Base-by-base conservation (phyloP, 2,797 vertebrate genomes). In the Hydrocynus forskahlii region DNA sequence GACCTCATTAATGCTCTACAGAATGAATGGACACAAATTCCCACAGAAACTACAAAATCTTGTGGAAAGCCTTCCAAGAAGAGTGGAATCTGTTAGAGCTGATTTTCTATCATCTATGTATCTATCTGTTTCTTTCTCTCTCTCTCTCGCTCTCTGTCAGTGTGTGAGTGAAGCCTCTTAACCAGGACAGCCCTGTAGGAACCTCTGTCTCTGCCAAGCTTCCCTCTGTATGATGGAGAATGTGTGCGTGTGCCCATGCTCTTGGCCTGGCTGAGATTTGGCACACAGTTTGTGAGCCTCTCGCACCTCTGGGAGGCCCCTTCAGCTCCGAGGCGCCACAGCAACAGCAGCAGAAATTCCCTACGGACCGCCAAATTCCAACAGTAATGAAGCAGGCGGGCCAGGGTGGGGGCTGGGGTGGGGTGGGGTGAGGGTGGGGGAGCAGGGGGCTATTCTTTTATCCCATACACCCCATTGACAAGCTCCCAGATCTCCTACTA, bases 211-310 rank as follows among this genome's bases (percentile, higher is more conserved):
- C 40, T 69, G 67, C 67, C 43, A 69, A 8, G n/a, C 19, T 23
- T 54, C 72, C 57, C 62, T 43, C 64, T 59, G 14, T 29, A 60
- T 12, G 21, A 19, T 10, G 13, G 62, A 45, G 76, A 59, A 66
- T 62, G 77, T 21, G 77, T 60, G 55, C 50, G 68, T 17, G 43
- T 17, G 23, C n/a, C 54, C 40, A 43, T 52, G 25, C 12, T 80
- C 79, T 80, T 70, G 68, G 68, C 68, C 45, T 70, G 68, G 45
- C 19, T 80, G 63, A 48, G 79, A 59, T 59, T 81, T 81, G 79
- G 73, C 79, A 75, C 79, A 75, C 54, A 57, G 21, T 45, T 7
- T n/a, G 52, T n/a, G 14, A 69, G 52, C 17, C 52, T 16, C 70
- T 80, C 43, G 59, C 62, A 67, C 79, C 43, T 60, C 72, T 52